Evolutionary conservation across 2,797 vertebrate genomes (phyloP), one percentile per base, ranked within the genome.

Genomic region (Cyclopterus lumpus): DNA sequence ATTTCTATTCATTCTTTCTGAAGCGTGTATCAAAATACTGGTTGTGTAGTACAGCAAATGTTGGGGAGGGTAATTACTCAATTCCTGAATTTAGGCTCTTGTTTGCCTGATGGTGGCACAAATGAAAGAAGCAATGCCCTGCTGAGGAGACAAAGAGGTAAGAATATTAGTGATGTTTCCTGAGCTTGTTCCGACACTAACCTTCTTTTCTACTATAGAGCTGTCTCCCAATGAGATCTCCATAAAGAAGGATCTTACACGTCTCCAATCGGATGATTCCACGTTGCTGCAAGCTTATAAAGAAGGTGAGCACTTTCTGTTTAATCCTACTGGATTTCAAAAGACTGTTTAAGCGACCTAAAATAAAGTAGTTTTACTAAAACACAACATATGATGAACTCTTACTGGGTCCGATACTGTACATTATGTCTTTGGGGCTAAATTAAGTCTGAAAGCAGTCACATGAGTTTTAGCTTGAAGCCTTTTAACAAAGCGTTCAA

Each of bases 1-100:
- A 40, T 57, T 32, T 32, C 32, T 20, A 0, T 7, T 32, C 16
- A 1, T 55, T 63, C 9, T 0, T 1, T 42, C 53, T 12, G 1
- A 61, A 16, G 3, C 2, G 26, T 12, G 7, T 54, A 6, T 42
- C 20, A 8, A 59, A 2, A 38, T 30, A 57, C 8, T 49, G 12
- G 11, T 3, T 1, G 12, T 46, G 9, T 5, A 26, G 32, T 36
- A 15, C 4, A n/a, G 20, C 1, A 32, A 16, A 12, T 14, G n/a
- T n/a, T n/a, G n/a, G n/a, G n/a, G n/a, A n/a, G n/a, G n/a, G n/a
- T n/a, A n/a, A 1, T 8, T 5, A 5, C 9, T 8, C 9, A 3
- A 42, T 28, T 34, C 6, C 10, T 44, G n/a, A 44, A 48, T 11
- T 42, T 34, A 86, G 84, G 82, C 4, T 63, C 8, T 30, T 60